A percentile compares a stretch with the other conserved stretches of the same genome.
phyloP scores from a whole-genome alignment of 1,140 invertebrate species.

The Nixonia krombeini region DNA sequence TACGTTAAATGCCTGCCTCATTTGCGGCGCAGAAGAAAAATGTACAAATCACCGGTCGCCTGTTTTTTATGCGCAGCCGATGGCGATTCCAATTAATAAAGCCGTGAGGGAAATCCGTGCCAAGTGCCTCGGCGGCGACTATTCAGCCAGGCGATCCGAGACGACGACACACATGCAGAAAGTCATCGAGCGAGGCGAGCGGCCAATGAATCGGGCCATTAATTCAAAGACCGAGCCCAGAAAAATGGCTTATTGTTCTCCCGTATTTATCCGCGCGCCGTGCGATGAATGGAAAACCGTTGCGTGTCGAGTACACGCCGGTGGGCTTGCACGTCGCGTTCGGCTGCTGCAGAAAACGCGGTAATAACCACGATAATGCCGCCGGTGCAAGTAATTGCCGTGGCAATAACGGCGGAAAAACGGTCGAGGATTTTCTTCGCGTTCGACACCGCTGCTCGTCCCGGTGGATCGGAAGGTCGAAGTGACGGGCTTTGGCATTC shows the following conservation, averaged over 20 bases:
- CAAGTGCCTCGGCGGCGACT: too few species aligned
- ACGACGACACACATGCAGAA: slow-evolving; percentile 26
- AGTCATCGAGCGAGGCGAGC: slow-evolving; percentile 30
- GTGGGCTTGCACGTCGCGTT: slow-evolving; percentile 6
- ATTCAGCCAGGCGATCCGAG: too few species aligned
- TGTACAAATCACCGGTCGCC: too few species aligned
- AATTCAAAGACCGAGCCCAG: slow-evolving; percentile 48
- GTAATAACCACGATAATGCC: slow-evolving; percentile 5
- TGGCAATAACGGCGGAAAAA: not conserved
- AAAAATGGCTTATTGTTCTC: slow-evolving; percentile 46
- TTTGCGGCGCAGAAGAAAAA: too few species aligned
- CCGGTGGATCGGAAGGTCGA: too few species aligned
- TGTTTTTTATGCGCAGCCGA: too few species aligned
- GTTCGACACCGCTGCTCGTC: too few species aligned
- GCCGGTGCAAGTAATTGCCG: not conserved
- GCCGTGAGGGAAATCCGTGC: too few species aligned
- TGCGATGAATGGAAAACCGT: slow-evolving; percentile 42
- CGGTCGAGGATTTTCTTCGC: not conserved
- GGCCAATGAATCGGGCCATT: slow-evolving; percentile 44
- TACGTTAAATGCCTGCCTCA: too few species aligned
- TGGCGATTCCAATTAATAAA: too few species aligned
- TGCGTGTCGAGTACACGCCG: slow-evolving; percentile 22
- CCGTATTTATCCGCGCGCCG: slow-evolving; percentile 27
- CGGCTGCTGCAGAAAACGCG: not conserved
- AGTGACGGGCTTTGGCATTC: too few species aligned